Base-by-base conservation (phyloP, 2,888 invertebrate species). In the Chrysolina americana region DNA sequence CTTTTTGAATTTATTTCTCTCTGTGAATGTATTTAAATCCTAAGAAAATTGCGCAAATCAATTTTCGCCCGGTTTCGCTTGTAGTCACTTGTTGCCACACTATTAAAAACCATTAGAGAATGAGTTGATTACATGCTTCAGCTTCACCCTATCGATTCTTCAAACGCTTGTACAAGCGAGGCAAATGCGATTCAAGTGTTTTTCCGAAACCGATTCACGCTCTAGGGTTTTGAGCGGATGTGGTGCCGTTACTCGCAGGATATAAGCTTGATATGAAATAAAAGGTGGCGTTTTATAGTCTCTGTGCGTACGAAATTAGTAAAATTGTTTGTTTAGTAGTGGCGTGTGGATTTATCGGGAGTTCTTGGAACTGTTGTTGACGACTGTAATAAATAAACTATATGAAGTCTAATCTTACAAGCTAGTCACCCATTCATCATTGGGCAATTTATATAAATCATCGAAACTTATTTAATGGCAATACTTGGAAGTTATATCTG, bases 261-360 rank as follows among this genome's bases (percentile, higher is more conserved):
- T 77, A 76, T 74, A 74, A 70, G 79, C 66, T 74, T 69, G 71
- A 75, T 79, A 69, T 70, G 63, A 68, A 62, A 74, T 74, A 64
- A 59, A 63, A 70, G 36, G 41, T 68, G 53, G 41, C 5, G 50
- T 66, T 66, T 65, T 28, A 13, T 36, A 66, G 21, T 23, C 66
- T 9, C 41, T 13, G 41, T 21, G 68, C 68, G 53, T 68, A 53
- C 19, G 23, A 53, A 68, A 68, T 68, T 53, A 41, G 68, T 53
- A 48, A 68, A 68, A 68, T 68, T 53, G 53, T 44, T 19, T 17
- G 15, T 53, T 68, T 68, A 68, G 41, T 36, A 10, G 41, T 19
- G 41, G 28, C 36, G 53, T 68, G 53, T 53, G 19, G 41, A 11
- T 68, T 41, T 41, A 53, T 68, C 56, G 19, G 23, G 23, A 47